Conservation (phyloP, 2,888 invertebrate species). For the Rhagophthalmus giganteus region DNA sequence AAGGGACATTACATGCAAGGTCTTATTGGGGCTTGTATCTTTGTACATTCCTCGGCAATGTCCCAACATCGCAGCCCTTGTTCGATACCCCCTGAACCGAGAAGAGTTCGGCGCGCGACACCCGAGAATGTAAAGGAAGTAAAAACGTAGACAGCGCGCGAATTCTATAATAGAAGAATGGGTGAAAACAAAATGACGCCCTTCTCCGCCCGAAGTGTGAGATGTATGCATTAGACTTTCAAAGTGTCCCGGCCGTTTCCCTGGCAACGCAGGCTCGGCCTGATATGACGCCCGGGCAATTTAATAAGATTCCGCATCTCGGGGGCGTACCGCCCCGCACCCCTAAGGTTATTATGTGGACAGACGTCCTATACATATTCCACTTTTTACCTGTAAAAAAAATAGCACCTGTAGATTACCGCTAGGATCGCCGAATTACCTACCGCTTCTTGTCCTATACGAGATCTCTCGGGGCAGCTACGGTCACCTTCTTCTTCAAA, state of each 20-base stretch:
- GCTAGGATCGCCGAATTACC: conserved; percentile 1
- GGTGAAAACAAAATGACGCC: conserved; percentile 55
- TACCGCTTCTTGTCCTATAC: too few relatives aligned
- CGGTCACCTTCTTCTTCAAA: too few relatives aligned
- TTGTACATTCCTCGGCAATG: conserved; percentile 20
- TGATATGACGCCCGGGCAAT: conserved; percentile 68
- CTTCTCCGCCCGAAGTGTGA: conserved; percentile 52
- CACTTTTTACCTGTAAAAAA: conserved; percentile 28
- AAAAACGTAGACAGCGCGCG: conserved; percentile 39
- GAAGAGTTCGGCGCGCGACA: conserved; percentile 38
- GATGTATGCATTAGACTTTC: conserved; percentile 58
- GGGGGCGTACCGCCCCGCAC: conserved; percentile 43
- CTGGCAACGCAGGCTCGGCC: conserved; percentile 67
- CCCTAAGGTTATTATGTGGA: conserved; percentile 33
- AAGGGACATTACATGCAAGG: conserved; percentile 8
- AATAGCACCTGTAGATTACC: conserved; percentile 29
- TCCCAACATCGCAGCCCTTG: conserved; percentile 24
- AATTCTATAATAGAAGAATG: conserved; percentile 51
- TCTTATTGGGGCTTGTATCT: conserved; percentile 13
- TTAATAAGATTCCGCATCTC: conserved; percentile 59
- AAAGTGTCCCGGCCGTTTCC: conserved; percentile 67
- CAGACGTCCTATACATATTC: conserved; percentile 57
- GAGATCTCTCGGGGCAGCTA: too few relatives aligned
- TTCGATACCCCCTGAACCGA: conserved; percentile 31
- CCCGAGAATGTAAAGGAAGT: conserved; percentile 42